phyloP scores from a whole-genome alignment of 2,797 vertebrate species.

The Heteromormyrus szaboi region DNA sequence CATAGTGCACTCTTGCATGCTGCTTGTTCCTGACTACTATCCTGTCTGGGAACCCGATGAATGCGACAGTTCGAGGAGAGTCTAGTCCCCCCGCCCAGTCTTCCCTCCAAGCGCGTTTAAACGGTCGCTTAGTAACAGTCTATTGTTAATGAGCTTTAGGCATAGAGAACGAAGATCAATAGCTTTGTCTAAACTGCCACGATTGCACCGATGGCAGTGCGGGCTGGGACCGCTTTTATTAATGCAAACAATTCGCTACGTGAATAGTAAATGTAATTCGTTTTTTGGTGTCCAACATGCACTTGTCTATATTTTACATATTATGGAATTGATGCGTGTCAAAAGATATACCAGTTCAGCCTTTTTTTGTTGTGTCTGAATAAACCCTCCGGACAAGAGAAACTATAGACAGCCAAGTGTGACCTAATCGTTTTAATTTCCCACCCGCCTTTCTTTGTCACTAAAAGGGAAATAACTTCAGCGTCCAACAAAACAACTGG shows the following conservation, averaged over 20 bases:
- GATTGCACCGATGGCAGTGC: background rate
- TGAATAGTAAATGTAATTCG: background rate
- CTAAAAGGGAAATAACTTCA: background rate
- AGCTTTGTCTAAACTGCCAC: conserved; percentile 25
- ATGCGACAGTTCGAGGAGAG: conserved; percentile 15
- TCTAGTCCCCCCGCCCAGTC: conserved; percentile 12
- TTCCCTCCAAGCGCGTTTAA: conserved; percentile 23
- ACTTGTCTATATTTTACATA: background rate
- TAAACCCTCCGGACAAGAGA: background rate
- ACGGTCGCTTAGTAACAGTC: conserved; percentile 40
- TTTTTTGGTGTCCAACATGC: background rate
- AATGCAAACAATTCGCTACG: background rate
- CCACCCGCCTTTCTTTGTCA: background rate
- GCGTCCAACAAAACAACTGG: background rate
- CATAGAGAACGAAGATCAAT: conserved; percentile 8
- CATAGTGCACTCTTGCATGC: background rate
- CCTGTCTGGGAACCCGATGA: background rate
- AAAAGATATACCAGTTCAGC: background rate
- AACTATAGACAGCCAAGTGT: background rate
- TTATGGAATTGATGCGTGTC: background rate
- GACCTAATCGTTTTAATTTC: conserved; percentile 6
- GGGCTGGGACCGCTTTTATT: background rate
- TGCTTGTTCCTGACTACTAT: too few species aligned
- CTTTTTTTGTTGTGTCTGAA: background rate
- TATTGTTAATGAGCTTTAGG: conserved; percentile 32